Conservation (phyloP, 2,113 vertebrate species). For the Baryphthengus martii region DNA sequence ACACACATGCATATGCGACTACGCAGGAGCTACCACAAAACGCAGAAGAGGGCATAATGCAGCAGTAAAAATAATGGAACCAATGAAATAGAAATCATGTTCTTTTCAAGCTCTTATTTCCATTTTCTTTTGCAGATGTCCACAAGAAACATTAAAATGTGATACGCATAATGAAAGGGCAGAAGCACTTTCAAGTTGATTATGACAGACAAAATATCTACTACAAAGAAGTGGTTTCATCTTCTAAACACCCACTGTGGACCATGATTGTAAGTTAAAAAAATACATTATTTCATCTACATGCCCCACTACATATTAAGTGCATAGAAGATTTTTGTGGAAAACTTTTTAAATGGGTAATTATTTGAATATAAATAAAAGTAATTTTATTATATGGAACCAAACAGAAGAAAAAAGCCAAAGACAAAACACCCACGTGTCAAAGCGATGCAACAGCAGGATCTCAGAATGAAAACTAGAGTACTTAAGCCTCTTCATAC, state of each 20-base stretch:
- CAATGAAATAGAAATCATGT: background rate
- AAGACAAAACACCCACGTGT: background rate
- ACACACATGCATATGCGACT: too few relatives aligned
- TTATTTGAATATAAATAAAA: background rate
- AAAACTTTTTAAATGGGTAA: background rate
- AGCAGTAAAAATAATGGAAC: background rate
- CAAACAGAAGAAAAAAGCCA: background rate
- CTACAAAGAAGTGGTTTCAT: background rate
- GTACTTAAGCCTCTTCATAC: constrained; percentile 11
- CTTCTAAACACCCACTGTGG: background rate
- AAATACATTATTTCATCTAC: background rate
- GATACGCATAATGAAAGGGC: background rate
- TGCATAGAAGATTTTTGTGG: background rate
- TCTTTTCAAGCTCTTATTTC: background rate
- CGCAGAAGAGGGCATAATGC: background rate
- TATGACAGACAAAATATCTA: background rate
- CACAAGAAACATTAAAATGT: background rate
- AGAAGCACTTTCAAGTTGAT: background rate
- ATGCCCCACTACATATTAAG: background rate
- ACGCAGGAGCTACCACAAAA: background rate
- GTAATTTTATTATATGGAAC: background rate
- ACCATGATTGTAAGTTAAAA: background rate
- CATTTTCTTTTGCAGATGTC: background rate
- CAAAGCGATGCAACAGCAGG: constrained; percentile 17
- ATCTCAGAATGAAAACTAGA: constrained; percentile 38